Base-by-base conservation (phyloP, 2,888 invertebrate species). In the Baronia brevicornis region DNA sequence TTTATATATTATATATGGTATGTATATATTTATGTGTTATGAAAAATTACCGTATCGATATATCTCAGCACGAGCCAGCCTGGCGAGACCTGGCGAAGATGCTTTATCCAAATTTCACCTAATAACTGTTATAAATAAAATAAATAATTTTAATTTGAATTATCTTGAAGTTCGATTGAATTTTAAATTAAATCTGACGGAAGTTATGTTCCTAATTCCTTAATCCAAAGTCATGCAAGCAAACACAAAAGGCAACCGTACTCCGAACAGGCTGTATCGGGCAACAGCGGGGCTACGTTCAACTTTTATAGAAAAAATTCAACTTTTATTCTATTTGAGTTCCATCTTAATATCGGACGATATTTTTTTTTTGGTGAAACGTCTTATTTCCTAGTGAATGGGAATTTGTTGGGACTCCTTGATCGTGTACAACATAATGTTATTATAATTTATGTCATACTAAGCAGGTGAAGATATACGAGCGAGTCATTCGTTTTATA, bases 381-480 rank as follows among this genome's bases (percentile, higher is more conserved):
- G 57, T 78, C 78, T 78, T 77, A 80, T 75, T 79, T 79, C 64
- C 66, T 72, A 68, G 72, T 75, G 77, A 75, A 75, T 70, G 71
- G 73, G 78, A 78, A 80, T 80, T 80, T 78, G 80, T 79, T 77
- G 71, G 74, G 69, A 77, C 77, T 77, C 64, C 77, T 72, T 78
- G 74, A 73, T 63, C 69, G 68, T 75, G 79, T 80, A 78, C 77
- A 78, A 80, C 77, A 80, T 80, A 74, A 79, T 80, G 77, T 80
- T 80, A 79, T 77, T 82, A 80, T 80, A 79, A 82, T 80, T 82
- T 82, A 84, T 82, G 79, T 82, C 74, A 71, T 75, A 79, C 82
- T 77, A 80, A 78, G 80, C 82, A 82, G 82, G 82, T 84, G 82
- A 80, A 80, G 80, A 82, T 82, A 80, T 80, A 82, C 70, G 79